Evolutionary conservation across 2,888 invertebrate species (phyloP), one percentile per base, ranked within the genome.

Genomic region (Epinotia brunnichana): DNA sequence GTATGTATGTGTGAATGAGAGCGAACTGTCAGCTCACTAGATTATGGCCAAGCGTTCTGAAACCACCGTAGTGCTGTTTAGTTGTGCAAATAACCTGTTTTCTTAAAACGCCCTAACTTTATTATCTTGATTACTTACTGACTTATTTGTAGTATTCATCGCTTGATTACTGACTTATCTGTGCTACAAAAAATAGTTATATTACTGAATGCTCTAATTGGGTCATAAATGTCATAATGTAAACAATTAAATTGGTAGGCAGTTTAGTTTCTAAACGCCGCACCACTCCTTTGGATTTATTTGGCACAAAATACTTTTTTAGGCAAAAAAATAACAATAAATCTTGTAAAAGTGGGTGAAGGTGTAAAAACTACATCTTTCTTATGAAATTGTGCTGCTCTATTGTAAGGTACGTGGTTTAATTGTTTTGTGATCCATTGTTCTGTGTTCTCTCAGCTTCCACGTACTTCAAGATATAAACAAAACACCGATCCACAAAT

Each of bases 211-310:
- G 3, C n/a, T 44, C 24, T 24, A 17, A 51, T 17, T 19, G 29
- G 11, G 13, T 62, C 21, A 44, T 21, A 56, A 24, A 21, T n/a
- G 13, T 62, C 21, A 44, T 21, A 56, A 24, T 35, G 67, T 72
- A 61, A 67, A 67, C 67, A 72, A 61, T 41, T 10, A 15, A 1
- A 21, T 44, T n/a, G 29, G 53, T 54, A 15, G 44, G 2, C 2
- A n/a, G 35, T n/a, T 19, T 29, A 63, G 77, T 80, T 80, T 79
- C 77, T 24, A 79, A 81, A 82, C 82, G 81, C 69, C 74, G 75
- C 76, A 82, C 82, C 83, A 83, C 83, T 83, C 81, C 81, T 82
- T 77, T 77, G 76, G 75, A 77, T 77, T 75, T 82, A 80, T 81
- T 82, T 81, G 79, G 78, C 57, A 35, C 15, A 17, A 15, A 44